phyloP scores from a whole-genome alignment of 1,140 invertebrate species.

The Drosophila rhopaloa region DNA sequence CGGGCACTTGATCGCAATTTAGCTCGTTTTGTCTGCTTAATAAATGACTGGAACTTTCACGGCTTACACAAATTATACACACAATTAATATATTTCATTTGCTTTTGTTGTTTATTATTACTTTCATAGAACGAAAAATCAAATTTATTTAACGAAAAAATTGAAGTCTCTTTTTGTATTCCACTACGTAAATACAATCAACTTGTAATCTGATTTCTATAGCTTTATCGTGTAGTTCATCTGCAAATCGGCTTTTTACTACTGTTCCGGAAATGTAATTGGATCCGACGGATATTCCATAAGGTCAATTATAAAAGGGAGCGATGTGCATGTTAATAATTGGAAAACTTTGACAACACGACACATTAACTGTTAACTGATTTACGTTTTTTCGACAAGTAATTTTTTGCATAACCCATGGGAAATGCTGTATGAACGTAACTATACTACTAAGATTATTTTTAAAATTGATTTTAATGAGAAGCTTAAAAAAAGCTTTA shows the following conservation, averaged over 20 bases:
- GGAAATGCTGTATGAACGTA: neutral
- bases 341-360: slow-evolving; percentile 11
- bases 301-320: neutral
- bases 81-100: neutral
- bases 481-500: too few relatives aligned
- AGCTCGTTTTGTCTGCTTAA: slow-evolving; percentile 26
- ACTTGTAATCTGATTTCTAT: neutral
- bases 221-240: neutral
- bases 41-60: slow-evolving; percentile 20
- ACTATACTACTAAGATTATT: too few relatives aligned
- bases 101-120: too few relatives aligned
- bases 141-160: too few relatives aligned
- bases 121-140: too few relatives aligned
- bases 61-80: slow-evolving; percentile 2
- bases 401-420: neutral
- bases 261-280: slow-evolving; percentile 24
- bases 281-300: slow-evolving; percentile 1
- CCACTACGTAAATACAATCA: too few relatives aligned
- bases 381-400: neutral
- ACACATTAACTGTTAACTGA: neutral
- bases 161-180: too few relatives aligned
- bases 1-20: slow-evolving; percentile 30
- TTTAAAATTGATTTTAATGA: too few relatives aligned
- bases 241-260: neutral
- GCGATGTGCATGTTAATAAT: slow-evolving; percentile 16